These are phyloP conservation scores for Troides aeacus DNA, from an alignment of 2,888 invertebrate species.

Conservation along the genomic window DNA sequence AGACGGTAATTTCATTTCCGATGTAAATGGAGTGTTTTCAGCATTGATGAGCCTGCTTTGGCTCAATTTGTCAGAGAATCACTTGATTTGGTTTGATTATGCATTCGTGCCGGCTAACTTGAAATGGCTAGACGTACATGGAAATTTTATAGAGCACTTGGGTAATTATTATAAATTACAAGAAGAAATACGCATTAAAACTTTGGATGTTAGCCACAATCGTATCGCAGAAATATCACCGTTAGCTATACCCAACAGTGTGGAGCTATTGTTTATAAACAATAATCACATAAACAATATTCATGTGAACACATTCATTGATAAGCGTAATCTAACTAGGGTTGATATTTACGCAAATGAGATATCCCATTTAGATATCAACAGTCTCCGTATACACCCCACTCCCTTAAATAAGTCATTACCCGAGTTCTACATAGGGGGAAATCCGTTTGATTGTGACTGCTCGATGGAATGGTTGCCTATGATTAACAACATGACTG, in stretches of 20 bases:
- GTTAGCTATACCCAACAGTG: slow-evolving; percentile 91
- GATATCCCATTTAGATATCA: slow-evolving; percentile 90
- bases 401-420: slow-evolving; percentile 86
- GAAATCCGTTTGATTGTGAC: slow-evolving; percentile 96
- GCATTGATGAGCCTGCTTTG: slow-evolving; percentile 89
- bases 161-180: slow-evolving; percentile 93
- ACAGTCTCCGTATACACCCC: slow-evolving; percentile 88
- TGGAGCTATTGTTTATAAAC: slow-evolving; percentile 92
- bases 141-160: slow-evolving; percentile 92
- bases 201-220: slow-evolving; percentile 94
- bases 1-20: slow-evolving; percentile 92
- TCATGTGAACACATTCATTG: slow-evolving; percentile 91
- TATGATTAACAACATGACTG: slow-evolving; percentile 91
- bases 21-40: slow-evolving; percentile 93
- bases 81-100: slow-evolving; percentile 95
- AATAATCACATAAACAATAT: slow-evolving; percentile 92
- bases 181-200: slow-evolving; percentile 88
- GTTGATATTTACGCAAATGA: slow-evolving; percentile 95
- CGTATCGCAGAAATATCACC: slow-evolving; percentile 89
- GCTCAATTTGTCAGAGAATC: slow-evolving; percentile 94
- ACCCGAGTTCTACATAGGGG: slow-evolving; percentile 94
- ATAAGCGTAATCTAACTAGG: slow-evolving; percentile 89
- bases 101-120: slow-evolving; percentile 93
- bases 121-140: slow-evolving; percentile 94
- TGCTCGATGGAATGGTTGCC: slow-evolving; percentile 98